phyloP scores from a whole-genome alignment of 2,797 vertebrate genomes.

The Geotria australis region DNA sequence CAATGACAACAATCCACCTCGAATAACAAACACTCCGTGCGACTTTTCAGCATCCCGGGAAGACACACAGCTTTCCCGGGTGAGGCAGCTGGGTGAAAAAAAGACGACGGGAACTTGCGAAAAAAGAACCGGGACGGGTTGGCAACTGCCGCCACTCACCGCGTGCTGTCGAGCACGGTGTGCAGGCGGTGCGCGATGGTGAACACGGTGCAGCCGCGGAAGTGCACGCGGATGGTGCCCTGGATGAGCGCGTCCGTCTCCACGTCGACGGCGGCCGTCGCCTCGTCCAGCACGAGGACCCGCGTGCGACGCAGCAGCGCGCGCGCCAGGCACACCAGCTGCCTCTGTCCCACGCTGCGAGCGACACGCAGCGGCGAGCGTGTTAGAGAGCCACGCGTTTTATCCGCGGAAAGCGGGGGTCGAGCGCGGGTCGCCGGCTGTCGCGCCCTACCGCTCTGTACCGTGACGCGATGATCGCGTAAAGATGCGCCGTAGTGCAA shows the following conservation, averaged over 20 bases:
- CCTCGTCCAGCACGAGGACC: slow-evolving; percentile 17
- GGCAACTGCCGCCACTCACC: slow-evolving; percentile 5
- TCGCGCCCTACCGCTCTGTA: too few relatives aligned
- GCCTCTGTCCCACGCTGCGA: slow-evolving; percentile 11
- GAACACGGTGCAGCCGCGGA: slow-evolving; percentile 12
- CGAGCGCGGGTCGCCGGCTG: too few relatives aligned
- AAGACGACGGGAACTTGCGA: background rate
- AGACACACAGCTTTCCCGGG: too few relatives aligned
- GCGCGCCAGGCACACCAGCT: slow-evolving; percentile 14
- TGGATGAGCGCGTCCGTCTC: slow-evolving; percentile 13
- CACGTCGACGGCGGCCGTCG: slow-evolving; percentile 9
- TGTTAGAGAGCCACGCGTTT: too few relatives aligned
- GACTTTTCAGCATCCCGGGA: too few relatives aligned
- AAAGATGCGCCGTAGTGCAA: too few relatives aligned
- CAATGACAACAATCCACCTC: background rate
- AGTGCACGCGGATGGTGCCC: slow-evolving; percentile 9
- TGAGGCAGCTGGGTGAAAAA: background rate
- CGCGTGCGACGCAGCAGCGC: slow-evolving; percentile 14
- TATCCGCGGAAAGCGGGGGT: too few relatives aligned
- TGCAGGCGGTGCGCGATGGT: slow-evolving; percentile 11
- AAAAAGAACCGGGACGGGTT: background rate
- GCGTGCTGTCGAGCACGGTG: slow-evolving; percentile 10
- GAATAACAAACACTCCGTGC: too few relatives aligned
- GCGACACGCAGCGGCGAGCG: background rate
- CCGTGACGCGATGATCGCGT: too few relatives aligned